Conservation (phyloP, 2,113 vertebrate species). For the Myiagra hebetior region DNA sequence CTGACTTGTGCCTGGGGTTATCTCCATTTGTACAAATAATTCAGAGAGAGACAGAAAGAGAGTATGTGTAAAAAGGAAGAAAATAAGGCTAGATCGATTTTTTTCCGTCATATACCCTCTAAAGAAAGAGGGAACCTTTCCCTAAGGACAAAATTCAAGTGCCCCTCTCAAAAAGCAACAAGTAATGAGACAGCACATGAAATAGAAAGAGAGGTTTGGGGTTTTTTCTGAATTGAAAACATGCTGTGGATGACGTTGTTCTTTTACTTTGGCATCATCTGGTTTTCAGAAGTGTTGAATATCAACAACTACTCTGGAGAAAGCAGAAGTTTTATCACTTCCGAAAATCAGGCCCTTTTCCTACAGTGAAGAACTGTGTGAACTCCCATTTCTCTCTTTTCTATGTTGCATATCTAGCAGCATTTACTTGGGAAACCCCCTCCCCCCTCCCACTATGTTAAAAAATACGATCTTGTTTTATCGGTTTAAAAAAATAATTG, state of each 20-base stretch:
- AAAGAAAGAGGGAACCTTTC: constrained; percentile 23
- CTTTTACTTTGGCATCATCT: constrained; percentile 27
- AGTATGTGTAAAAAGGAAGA: constrained; percentile 46
- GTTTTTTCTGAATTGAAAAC: neutral
- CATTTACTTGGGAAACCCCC: constrained; percentile 35
- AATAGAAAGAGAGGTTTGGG: neutral
- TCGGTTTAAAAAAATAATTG: constrained; percentile 65
- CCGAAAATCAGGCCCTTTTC: constrained; percentile 40
- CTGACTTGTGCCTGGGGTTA: constrained; percentile 66
- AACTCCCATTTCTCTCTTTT: constrained; percentile 33
- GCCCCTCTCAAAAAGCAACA: constrained; percentile 23
- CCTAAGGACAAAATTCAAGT: constrained; percentile 51
- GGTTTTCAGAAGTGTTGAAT: constrained; percentile 43
- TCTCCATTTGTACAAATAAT: constrained; percentile 61
- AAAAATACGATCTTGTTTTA: constrained; percentile 47
- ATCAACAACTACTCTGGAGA: neutral
- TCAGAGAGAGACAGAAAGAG: constrained; percentile 42
- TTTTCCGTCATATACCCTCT: constrained; percentile 17
- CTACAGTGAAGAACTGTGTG: neutral
- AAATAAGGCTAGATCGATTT: constrained; percentile 47
- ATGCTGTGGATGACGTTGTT: neutral
- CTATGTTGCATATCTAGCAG: constrained; percentile 60
- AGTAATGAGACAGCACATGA: constrained; percentile 12
- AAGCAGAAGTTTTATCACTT: neutral
- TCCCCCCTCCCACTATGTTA: constrained; percentile 14